Percentiles rank a stretch among this genome's conserved stretches.
Evolutionary conservation across 2,888 invertebrate genomes (phyloP).

Genomic region (Protophormia terraenovae): DNA sequence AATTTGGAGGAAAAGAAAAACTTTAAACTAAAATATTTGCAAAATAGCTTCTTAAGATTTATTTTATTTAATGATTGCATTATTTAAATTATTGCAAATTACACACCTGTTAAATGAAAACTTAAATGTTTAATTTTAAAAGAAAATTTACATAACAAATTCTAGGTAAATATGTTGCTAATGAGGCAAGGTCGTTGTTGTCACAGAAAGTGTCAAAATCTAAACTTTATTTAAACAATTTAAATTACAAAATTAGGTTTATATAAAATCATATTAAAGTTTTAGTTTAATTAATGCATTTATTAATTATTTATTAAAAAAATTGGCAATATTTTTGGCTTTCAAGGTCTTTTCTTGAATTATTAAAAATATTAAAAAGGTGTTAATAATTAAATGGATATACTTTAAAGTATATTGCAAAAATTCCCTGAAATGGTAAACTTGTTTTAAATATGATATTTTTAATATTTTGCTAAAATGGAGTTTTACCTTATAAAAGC

Average conservation of each 20-base stretch:
- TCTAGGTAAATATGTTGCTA: not conserved
- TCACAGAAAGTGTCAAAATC: not conserved
- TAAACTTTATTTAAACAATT: not conserved
- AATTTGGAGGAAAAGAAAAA: too few relatives aligned
- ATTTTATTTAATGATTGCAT: slow-evolving; percentile 27
- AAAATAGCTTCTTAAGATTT: too few relatives aligned
- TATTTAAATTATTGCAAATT: not conserved
- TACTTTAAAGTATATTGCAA: too few relatives aligned
- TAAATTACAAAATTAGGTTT: not conserved
- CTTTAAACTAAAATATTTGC: too few relatives aligned
- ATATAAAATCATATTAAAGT: too few relatives aligned
- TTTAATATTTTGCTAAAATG: too few relatives aligned
- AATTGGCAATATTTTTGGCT: not conserved
- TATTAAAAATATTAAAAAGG: too few relatives aligned
- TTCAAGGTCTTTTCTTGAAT: not conserved
- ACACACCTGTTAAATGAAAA: slow-evolving; percentile 6
- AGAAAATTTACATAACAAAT: not conserved
- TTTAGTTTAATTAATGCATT: not conserved
- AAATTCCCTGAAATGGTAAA: too few relatives aligned
- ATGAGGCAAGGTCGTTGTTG: too few relatives aligned
- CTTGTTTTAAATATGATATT: too few relatives aligned
- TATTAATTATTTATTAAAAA: not conserved
- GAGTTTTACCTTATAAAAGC: too few relatives aligned
- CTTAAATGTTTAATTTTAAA: not conserved
- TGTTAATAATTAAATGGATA: too few relatives aligned